A percentile compares a stretch with the other conserved stretches of the same genome.
Evolutionary conservation across 2,797 vertebrate species (phyloP).

Genomic region (Platalea minor): DNA sequence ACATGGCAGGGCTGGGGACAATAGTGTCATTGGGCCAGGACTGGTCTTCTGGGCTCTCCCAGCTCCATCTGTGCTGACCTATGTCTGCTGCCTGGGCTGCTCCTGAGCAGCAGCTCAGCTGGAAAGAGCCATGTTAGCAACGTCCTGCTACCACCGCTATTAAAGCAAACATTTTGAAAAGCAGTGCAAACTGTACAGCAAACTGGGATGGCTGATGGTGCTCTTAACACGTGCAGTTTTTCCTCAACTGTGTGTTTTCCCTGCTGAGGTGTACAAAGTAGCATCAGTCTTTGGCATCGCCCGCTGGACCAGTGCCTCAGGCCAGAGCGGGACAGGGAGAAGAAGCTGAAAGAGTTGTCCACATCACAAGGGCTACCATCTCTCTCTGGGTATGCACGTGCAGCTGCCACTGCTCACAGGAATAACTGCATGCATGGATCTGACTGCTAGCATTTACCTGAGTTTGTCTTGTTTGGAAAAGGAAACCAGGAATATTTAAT

Average conservation of each 20-base stretch:
- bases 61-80: not conserved
- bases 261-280: not conserved
- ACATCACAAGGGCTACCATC: not conserved
- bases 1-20: not conserved
- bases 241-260: not conserved
- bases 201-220: not conserved
- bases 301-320: not conserved
- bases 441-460: not conserved
- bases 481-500: constrained; percentile 38
- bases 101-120: not conserved
- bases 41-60: not conserved
- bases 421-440: not conserved
- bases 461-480: constrained; percentile 18
- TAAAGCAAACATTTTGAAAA: not conserved
- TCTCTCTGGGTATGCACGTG: not conserved
- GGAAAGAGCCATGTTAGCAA: not conserved
- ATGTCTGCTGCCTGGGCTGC: not conserved
- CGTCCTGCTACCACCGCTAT: not conserved
- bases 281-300: not conserved
- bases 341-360: not conserved
- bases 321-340: not conserved
- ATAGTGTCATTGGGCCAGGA: not conserved
- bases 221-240: not conserved
- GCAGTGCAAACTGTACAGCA: not conserved
- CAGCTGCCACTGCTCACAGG: not conserved